Evolutionary conservation across 2,888 invertebrate genomes (phyloP).

Genomic region (Alloplasta piceator): DNA sequence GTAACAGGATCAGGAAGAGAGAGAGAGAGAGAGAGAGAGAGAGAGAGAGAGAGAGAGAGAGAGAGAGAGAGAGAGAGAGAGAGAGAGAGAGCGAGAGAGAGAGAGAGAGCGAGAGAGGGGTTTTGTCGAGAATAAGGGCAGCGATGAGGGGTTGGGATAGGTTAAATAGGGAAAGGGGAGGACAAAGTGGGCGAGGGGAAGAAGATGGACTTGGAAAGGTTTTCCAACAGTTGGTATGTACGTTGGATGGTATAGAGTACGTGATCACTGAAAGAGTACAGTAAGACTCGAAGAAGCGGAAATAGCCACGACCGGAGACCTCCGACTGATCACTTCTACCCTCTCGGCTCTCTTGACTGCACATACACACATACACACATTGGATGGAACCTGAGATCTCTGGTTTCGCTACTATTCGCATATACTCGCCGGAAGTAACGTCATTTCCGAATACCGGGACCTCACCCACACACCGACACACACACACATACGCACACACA

Average conservation of each 20-base stretch:
- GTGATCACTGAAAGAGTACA: conserved; percentile 54
- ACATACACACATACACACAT: conserved; percentile 1
- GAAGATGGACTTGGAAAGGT: conserved; percentile 2
- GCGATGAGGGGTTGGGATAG: conserved; percentile 4
- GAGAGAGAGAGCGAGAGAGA: not conserved
- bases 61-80: not conserved
- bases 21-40: not conserved
- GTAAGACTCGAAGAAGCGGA: conserved; percentile 33
- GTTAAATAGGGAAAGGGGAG: conserved; percentile 28
- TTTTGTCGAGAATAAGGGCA: conserved; percentile 36
- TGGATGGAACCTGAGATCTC: conserved; percentile 1
- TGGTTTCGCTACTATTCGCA: conserved; percentile 38
- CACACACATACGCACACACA: no score
- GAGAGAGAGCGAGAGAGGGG: no score
- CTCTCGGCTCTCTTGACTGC: not conserved
- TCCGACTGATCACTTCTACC: conserved; percentile 20
- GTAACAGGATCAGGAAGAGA: conserved; percentile 3
- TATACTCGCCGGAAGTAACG: conserved; percentile 53
- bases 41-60: not conserved
- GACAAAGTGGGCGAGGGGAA: not conserved
- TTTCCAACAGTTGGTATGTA: conserved; percentile 52
- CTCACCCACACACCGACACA: not conserved
- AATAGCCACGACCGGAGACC: conserved; percentile 19
- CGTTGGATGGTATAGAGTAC: conserved; percentile 47
- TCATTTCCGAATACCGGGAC: conserved; percentile 40